Percentiles rank a stretch among this genome's conserved stretches.
These are phyloP conservation scores for Crenuchus spilurus DNA, from an alignment of 2,797 vertebrate species.

Conservation along the genomic window DNA sequence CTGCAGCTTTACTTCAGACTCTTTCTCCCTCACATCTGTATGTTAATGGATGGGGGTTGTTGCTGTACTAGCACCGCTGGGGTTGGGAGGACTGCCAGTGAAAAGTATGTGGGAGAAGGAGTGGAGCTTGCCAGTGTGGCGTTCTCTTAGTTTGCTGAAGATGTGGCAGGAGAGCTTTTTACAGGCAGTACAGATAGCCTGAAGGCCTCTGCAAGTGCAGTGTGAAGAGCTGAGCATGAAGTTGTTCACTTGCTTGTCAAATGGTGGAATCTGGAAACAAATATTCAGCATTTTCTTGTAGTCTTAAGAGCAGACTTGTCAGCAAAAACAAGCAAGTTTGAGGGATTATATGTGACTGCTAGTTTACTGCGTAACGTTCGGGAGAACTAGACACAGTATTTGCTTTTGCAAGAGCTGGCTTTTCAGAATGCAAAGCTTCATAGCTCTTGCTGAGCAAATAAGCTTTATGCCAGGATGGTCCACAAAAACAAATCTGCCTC, in stretches of 20 bases:
- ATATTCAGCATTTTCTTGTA: no score
- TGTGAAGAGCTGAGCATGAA: no score
- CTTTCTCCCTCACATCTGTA: conserved; percentile 40
- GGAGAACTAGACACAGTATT: not conserved
- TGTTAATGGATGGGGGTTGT: conserved; percentile 46
- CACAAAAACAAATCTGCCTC: not conserved
- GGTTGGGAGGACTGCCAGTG: conserved; percentile 20
- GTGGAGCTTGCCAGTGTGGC: not conserved
- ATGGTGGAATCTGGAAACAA: no score
- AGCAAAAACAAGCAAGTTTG: no score
- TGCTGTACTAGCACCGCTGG: conserved; percentile 39
- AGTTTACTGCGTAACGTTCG: no score
- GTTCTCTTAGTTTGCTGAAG: conserved; percentile 9
- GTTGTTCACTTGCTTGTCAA: no score
- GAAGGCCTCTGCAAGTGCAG: not conserved
- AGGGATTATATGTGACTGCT: no score
- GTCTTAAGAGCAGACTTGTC: no score
- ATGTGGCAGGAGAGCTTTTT: conserved; percentile 4
- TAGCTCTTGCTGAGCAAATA: not conserved
- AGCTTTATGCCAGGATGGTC: not conserved
- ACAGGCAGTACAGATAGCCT: conserved; percentile 4
- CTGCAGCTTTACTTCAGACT: no score
- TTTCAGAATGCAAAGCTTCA: not conserved
- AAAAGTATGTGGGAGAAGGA: conserved; percentile 43
- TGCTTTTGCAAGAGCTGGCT: not conserved